Base-by-base conservation (phyloP, 2,888 invertebrate genomes). In the Drosophila prolongata region DNA sequence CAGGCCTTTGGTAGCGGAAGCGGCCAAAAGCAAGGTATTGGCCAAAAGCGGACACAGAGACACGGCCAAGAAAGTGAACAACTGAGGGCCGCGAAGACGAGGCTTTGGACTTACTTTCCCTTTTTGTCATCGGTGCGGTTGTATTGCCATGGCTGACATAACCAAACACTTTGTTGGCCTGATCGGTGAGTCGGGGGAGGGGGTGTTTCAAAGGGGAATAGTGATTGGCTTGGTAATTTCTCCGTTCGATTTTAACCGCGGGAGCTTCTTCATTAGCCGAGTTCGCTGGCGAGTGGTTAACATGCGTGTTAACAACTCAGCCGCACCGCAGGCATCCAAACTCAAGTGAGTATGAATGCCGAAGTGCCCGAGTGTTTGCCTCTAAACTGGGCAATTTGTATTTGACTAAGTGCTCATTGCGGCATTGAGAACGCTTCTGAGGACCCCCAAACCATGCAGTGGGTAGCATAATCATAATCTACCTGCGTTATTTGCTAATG, bases 31-130 rank as follows among this genome's bases (percentile, higher is more conserved):
- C 60, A 57, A 47, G 58, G 66, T 77, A 77, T 73, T 79, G 77
- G 72, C 75, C 75, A 73, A 79, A 78, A 76, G 61, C 69, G 59
- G 52, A 67, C 67, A 49, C 55, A 57, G 43, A 68, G 69, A 53
- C 52, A 57, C 52, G 62, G 52, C 53, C 61, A 79, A 79, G 73
- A 83, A 86, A 86, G 79, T 71, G 35, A 49, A 35, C 49, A 19
- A 11, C 49, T 65, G 69, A 72, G 79, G 76, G 81, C 79, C 73
- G 55, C 57, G 49, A 50, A 60, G 68, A 50, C 67, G 61, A 68
- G 42, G 72, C 71, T 65, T 71, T 71, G 71, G 71, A 65, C 64
- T 84, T 85, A 71, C 71, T 84, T 85, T 85, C 84, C 87, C 87
- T 85, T 84, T 84, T 85, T 73, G 79, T 76, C 71, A 77, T 71